Conservation (phyloP, 1,140 invertebrate genomes). For the Sipha flava region DNA sequence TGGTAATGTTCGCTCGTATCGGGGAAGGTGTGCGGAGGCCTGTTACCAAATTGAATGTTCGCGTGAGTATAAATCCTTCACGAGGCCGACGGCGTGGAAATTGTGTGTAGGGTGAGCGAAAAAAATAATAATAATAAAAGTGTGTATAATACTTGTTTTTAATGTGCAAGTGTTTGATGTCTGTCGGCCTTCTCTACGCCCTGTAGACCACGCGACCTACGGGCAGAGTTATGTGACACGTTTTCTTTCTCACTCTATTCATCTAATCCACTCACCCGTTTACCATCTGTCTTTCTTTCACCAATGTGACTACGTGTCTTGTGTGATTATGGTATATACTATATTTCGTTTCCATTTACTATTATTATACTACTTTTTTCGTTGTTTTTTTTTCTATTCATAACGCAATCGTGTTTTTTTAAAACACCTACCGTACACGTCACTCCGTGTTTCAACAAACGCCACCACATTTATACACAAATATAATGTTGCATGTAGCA, state of each 20-base stretch:
- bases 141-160: not conserved
- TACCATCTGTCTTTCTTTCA: no score
- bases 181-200: not conserved
- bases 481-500: no score
- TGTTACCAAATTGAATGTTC: conserved; percentile 21
- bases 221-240: not conserved
- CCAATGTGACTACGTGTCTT: no score
- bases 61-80: conserved; percentile 21
- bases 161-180: conserved; percentile 13
- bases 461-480: no score
- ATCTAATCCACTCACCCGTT: no score
- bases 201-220: not conserved
- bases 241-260: no score
- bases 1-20: not conserved
- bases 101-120: not conserved
- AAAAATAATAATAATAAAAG: not conserved
- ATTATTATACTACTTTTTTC: not conserved
- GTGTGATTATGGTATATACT: no score
- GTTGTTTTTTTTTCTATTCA: no score
- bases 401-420: not conserved
- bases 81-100: not conserved
- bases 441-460: no score
- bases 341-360: not conserved
- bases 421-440: no score
- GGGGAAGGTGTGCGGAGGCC: not conserved